Evolutionary conservation across 53 echinoderm and acorn worm genomes (phyloP), one percentile per base, ranked within the genome.

Genomic region (Holothuria scabra): DNA sequence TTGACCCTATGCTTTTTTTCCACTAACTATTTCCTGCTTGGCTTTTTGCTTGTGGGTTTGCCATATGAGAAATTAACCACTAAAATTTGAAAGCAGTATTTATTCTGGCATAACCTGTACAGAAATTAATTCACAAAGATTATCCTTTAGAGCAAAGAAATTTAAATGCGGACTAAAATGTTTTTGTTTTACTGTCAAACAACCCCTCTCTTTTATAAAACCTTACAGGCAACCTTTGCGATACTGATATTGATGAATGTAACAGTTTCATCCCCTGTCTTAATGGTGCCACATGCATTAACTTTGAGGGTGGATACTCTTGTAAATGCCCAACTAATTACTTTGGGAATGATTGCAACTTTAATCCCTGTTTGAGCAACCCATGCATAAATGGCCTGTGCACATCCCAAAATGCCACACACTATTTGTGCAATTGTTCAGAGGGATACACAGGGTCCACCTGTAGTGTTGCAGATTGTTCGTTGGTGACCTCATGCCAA

Each of bases 191-290:
- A 52, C 14, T 52, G 16, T 18, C 52, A 18, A 52, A 16, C 13
- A 52, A 52, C 1, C 52, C 11, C 16, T 52, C 18, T 52, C 52
- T 52, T 52, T 52, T 52, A 52, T 18, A 16, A 52, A 52, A 52
- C 52, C 52, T 52, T 52, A 56, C 66, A 93, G 93, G 93, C 63
- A 46, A 35, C 8, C 67, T 37, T 29, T 95, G 95, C 86, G 83
- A 90, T 28, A 59, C 13, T 12, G 93, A 95, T 68, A 91, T 88
- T 23, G 81, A 95, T 72, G 95, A 95, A 65, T 95, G 95, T 59
- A 13, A 30, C 56, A 34, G 61, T 23, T 46, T 57, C 46, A 56
- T 74, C 28, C 88, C 87, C 28, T 95, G 95, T 49, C 72, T 80
- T 86, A 95, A 95, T 59, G 74, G 76, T 12, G 93, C 86, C 58